Evolutionary conservation across 2,888 invertebrate genomes (phyloP).

Genomic region (Pachliopta kotzebuea): DNA sequence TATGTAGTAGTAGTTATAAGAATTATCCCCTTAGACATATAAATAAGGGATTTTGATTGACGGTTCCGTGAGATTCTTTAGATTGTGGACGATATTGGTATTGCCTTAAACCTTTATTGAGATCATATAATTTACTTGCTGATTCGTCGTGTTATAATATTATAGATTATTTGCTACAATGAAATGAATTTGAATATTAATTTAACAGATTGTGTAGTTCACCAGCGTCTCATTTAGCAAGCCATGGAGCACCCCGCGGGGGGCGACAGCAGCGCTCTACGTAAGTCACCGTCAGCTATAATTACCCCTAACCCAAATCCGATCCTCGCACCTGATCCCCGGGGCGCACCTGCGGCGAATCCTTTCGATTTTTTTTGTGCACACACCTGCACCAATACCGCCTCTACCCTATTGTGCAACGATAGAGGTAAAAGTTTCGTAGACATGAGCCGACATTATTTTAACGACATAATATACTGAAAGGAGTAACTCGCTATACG

Average conservation of each 20-base stretch:
- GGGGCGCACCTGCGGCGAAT: slow-evolving; percentile 63
- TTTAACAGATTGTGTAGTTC: neutral
- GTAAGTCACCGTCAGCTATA: slow-evolving; percentile 27
- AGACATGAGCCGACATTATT: neutral
- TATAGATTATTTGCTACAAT: too few relatives aligned
- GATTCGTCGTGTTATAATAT: too few relatives aligned
- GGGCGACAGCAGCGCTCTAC: slow-evolving; percentile 11
- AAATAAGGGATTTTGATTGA: too few relatives aligned
- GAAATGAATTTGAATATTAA: too few relatives aligned
- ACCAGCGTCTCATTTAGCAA: neutral
- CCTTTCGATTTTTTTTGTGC: slow-evolving; percentile 73
- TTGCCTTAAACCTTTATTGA: too few relatives aligned
- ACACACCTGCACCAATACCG: slow-evolving; percentile 61
- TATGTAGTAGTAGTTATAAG: too few relatives aligned
- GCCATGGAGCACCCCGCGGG: slow-evolving; percentile 8
- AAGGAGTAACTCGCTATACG: too few relatives aligned
- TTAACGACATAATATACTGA: neutral
- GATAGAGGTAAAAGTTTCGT: slow-evolving; percentile 36
- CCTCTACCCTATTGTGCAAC: slow-evolving; percentile 63
- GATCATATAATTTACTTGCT: too few relatives aligned
- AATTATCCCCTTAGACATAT: too few relatives aligned
- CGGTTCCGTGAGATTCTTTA: too few relatives aligned
- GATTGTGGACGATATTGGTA: too few relatives aligned
- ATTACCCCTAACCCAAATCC: slow-evolving; percentile 60
- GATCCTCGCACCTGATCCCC: slow-evolving; percentile 47